Base-by-base conservation (phyloP, 2,113 vertebrate species). In the rabbit (Oryctolagus cuniculus) region DNA sequence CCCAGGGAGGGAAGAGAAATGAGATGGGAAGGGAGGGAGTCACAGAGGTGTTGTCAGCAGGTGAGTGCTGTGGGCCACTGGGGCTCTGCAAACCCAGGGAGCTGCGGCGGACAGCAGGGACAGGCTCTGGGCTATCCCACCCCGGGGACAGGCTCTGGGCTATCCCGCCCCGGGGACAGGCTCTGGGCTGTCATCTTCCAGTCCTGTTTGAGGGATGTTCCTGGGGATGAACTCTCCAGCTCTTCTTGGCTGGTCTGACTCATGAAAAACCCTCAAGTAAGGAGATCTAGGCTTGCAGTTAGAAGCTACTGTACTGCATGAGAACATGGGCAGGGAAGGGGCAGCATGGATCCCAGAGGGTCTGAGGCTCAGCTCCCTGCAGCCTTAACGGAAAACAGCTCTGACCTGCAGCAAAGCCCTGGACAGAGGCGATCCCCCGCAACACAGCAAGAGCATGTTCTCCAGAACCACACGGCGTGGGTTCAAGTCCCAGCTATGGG, bases 291-390 rank as follows among this genome's bases (percentile, higher is more conserved):
- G 64, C 58, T 73, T 27, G n/a, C 25, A 2, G 13, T 24, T 6
- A 19, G 74, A 74, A 73, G 8, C 17, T 67, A 19, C 34, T 82
- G 34, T 24, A 25, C 69, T 24, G 1, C 4, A 4, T 0, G 3
- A 25, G 29, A 8, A 27, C 51, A 4, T 2, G 34, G 19, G 36
- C 10, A 10, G 31, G 63, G 25, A 10, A 5, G 7, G 0, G 22
- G 34, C 6, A 9, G 87, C 22, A 3, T 13, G 64, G 3, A 5
- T 27, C 58, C 9, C 0, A 0, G 53, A 24, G 12, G 19, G 4
- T 8, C 36, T 13, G 21, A 49, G 16, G 4, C 17, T 29, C 16
- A 19, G 74, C 25, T 64, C 78, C 58, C 53, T 3, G 10, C 29
- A 7, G 17, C 10, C 72, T 27, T 10, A 10, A 17, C 12, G 49